Conservation (phyloP, 1,140 invertebrate genomes). For the Araneus ventricosus region DNA sequence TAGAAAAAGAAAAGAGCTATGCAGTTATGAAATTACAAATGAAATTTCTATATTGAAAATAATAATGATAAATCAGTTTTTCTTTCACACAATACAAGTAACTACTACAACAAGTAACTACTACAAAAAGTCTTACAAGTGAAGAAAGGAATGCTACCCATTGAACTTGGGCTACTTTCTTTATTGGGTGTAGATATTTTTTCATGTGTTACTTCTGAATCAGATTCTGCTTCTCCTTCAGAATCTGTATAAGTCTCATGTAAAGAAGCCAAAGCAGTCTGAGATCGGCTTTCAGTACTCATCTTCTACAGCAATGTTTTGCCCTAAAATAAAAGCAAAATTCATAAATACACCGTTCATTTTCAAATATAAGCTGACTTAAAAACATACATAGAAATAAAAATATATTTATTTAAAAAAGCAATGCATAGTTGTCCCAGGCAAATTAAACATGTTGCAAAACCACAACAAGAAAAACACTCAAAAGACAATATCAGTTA, state of each 20-base stretch:
- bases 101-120: neutral
- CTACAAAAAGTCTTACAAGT: slow-evolving; percentile 45
- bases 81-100: neutral
- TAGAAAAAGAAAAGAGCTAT: neutral
- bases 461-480: no score
- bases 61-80: neutral
- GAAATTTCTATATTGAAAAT: neutral
- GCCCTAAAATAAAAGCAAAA: neutral
- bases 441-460: no score
- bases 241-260: slow-evolving; percentile 81
- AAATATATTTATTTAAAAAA: no score
- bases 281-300: slow-evolving; percentile 59
- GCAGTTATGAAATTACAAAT: neutral
- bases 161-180: slow-evolving; percentile 67
- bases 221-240: slow-evolving; percentile 80
- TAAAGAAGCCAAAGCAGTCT: slow-evolving; percentile 78
- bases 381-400: no score
- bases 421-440: no score
- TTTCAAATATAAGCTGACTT: no score
- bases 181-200: slow-evolving; percentile 26
- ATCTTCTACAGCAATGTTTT: slow-evolving; percentile 18
- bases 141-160: slow-evolving; percentile 52
- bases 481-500: no score
- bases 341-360: neutral
- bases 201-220: slow-evolving; percentile 66